phyloP scores from a whole-genome alignment of 2,888 invertebrate genomes.

The Apoda limacodes region DNA sequence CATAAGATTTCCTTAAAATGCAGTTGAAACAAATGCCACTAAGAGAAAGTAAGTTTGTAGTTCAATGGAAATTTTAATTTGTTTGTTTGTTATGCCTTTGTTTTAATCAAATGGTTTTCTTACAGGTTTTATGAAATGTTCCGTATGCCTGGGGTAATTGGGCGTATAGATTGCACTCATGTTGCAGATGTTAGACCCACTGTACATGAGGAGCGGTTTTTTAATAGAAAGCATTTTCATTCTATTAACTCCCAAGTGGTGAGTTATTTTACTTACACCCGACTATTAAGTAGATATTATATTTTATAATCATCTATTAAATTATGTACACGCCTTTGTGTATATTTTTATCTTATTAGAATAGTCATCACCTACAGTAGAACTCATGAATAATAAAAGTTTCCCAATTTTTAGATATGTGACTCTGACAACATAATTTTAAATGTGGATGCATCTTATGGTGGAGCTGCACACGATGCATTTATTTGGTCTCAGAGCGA shows the following conservation, averaged over 20 bases:
- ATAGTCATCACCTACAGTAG: too few relatives aligned
- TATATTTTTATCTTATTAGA: too few relatives aligned
- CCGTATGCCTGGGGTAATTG: constrained; percentile 5
- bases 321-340: too few relatives aligned
- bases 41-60: neutral
- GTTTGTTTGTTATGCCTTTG: too few relatives aligned
- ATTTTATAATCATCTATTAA: too few relatives aligned
- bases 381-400: too few relatives aligned
- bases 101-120: too few relatives aligned
- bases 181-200: constrained; percentile 5
- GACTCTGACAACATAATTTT: constrained; percentile 8
- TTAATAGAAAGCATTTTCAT: constrained; percentile 4
- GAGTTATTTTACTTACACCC: too few relatives aligned
- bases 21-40: neutral
- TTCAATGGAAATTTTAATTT: too few relatives aligned
- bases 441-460: constrained; percentile 10
- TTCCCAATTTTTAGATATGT: neutral
- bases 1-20: constrained; percentile 2
- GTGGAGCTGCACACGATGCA: constrained; percentile 10
- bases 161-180: constrained; percentile 9
- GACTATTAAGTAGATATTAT: too few relatives aligned
- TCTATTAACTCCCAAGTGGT: neutral
- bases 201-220: constrained; percentile 4
- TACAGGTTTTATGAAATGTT: constrained; percentile 6
- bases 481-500: too few relatives aligned